These are phyloP conservation scores for Eretmochelys imbricata DNA, from an alignment of 2,113 vertebrate genomes.

Conservation along the genomic window DNA sequence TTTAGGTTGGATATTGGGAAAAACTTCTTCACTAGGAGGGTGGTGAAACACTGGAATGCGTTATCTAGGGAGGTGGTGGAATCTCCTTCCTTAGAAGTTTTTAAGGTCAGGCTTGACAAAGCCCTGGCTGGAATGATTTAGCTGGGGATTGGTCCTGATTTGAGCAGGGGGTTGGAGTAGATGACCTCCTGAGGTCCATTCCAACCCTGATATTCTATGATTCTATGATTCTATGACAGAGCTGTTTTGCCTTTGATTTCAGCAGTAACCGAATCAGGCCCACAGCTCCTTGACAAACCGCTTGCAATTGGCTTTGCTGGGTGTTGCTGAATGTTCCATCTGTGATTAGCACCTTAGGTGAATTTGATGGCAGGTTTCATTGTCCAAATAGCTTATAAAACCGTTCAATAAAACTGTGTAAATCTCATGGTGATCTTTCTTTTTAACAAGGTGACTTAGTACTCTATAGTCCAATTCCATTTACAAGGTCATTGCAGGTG, in stretches of 20 bases:
- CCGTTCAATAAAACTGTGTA: constrained; percentile 77
- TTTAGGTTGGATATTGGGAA: no score
- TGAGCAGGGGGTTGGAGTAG: no score
- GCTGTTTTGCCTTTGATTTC: background rate
- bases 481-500: constrained; percentile 81
- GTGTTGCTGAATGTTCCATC: constrained; percentile 55
- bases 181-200: no score
- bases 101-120: no score
- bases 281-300: background rate
- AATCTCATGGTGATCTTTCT: constrained; percentile 77
- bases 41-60: no score
- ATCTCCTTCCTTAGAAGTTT: no score
- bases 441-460: constrained; percentile 77
- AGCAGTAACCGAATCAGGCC: background rate
- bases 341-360: constrained; percentile 65
- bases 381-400: constrained; percentile 78
- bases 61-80: no score
- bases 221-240: background rate
- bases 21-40: no score
- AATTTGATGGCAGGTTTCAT: constrained; percentile 71
- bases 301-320: constrained; percentile 4
- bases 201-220: no score
- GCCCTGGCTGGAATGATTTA: no score
- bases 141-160: no score
- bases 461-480: constrained; percentile 54